Evolutionary conservation across 2,113 vertebrate species (phyloP).

Genomic region (Urocitellus parryii): DNA sequence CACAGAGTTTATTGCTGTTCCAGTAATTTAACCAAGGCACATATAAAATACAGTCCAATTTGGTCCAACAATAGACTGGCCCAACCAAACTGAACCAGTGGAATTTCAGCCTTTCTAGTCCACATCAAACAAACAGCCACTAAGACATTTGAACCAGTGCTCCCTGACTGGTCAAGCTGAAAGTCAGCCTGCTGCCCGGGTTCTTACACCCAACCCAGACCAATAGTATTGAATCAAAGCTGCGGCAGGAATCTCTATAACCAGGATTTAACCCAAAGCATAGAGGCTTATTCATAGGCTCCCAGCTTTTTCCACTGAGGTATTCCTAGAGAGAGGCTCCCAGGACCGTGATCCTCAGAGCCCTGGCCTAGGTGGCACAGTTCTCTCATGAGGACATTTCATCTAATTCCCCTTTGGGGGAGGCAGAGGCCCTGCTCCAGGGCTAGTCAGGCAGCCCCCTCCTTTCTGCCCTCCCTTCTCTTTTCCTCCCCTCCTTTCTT

Average conservation of each 20-base stretch:
- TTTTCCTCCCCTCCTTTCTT: not conserved
- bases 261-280: not conserved
- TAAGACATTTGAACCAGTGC: conserved; percentile 38
- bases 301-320: not conserved
- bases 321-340: conserved; percentile 12
- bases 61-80: not conserved
- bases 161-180: conserved; percentile 56
- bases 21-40: conserved; percentile 15
- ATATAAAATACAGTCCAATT: conserved; percentile 49
- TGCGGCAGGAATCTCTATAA: not conserved
- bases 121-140: conserved; percentile 55
- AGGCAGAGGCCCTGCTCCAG: not conserved
- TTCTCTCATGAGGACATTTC: not conserved
- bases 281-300: not conserved
- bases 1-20: conserved; percentile 67
- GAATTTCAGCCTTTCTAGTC: conserved; percentile 52
- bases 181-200: not conserved
- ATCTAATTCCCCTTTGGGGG: not conserved
- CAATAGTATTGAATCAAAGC: not conserved
- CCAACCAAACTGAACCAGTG: conserved; percentile 61
- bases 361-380: not conserved
- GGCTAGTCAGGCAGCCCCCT: not conserved
- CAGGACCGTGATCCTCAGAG: not conserved
- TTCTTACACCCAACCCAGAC: conserved; percentile 32
- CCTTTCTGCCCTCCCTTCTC: not conserved